Base-by-base conservation (phyloP, 2,113 vertebrate species). In the Ictidomys tridecemlineatus region DNA sequence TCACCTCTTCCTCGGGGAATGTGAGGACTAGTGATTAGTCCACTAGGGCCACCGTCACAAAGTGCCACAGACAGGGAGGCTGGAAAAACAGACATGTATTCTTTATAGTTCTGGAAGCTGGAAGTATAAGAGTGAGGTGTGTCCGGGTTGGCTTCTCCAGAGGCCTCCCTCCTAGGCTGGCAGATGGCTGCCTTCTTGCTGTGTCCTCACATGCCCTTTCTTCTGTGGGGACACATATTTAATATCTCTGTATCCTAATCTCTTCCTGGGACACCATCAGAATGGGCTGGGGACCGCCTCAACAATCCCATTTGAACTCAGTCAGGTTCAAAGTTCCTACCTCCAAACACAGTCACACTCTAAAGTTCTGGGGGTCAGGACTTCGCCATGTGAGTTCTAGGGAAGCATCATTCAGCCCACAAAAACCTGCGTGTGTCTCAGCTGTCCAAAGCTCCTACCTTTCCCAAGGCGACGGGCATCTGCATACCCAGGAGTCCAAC, bases 41-140 rank as follows among this genome's bases (percentile, higher is more conserved):
- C 34, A 1, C 24, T 30, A 0, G 2, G 9, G 45, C n/a, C 83
- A 12, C 53, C 0, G 0, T 39, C 34, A 74, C 18, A 1, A 32
- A 85, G 42, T 69, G 7, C 56, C 61, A 34, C 45, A 77, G 51
- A 51, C 1, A 8, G 67, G 18, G 32, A 16, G 24, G 3, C 12
- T 90, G 61, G 58, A 86, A n/a, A 1, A 24, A 17, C 20, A 63
- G 51, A 53, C 11, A 24, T 45, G 13, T 20, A 34, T 72, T 69
- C 78, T 20, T 94, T 39, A 11, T 0, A 22, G 20, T 28, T 34
- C 37, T 67, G n/a, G 61, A 95, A 37, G 32, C 26, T 34, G 7
- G 8, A 82, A 20, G 28, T 61, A 1, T 13, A 51, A 83, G 76
- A 37, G 65, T 51, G 87, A 87, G 16, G 22, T 37, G 37, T 28